phyloP scores from a whole-genome alignment of 2,888 invertebrate species.

The Crossocerus cetratus region DNA sequence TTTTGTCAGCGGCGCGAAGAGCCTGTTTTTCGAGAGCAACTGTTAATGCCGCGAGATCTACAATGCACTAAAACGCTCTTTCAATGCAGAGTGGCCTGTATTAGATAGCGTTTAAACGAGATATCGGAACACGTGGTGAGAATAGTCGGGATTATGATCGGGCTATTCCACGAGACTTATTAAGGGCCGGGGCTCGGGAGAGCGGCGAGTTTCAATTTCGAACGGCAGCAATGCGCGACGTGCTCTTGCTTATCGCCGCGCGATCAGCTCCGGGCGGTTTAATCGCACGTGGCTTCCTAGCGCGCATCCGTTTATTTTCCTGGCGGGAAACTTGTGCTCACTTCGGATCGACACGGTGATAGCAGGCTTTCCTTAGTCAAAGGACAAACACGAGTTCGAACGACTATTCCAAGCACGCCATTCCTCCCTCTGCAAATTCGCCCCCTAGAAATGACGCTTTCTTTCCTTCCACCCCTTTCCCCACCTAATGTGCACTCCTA shows the following conservation, averaged over 20 bases:
- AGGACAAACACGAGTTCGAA: not conserved
- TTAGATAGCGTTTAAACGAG: too few relatives aligned
- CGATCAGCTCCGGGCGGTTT: conserved; percentile 21
- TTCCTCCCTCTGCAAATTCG: conserved; percentile 38
- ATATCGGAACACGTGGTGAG: too few relatives aligned
- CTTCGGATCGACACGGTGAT: not conserved
- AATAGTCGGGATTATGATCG: too few relatives aligned
- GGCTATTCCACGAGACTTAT: too few relatives aligned
- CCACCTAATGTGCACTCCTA: conserved; percentile 24
- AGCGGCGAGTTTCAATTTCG: not conserved
- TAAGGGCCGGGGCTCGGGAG: not conserved
- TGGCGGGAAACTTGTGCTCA: conserved; percentile 15
- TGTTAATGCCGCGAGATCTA: conserved; percentile 44
- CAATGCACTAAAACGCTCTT: conserved; percentile 38
- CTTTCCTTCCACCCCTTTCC: conserved; percentile 41
- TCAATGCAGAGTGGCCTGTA: too few relatives aligned
- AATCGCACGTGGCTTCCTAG: not conserved
- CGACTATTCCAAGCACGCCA: conserved; percentile 38
- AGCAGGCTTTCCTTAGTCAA: too few relatives aligned
- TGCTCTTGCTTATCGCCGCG: conserved; percentile 2
- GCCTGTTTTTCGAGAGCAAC: conserved; percentile 29
- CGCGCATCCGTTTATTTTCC: conserved; percentile 22
- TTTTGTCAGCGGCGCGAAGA: not conserved
- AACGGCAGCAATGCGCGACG: not conserved
- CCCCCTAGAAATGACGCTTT: conserved; percentile 49